A percentile compares a stretch with the other conserved stretches of the same genome.
phyloP scores from a whole-genome alignment of 2,797 vertebrate genomes.

The Intellagama lesueurii region DNA sequence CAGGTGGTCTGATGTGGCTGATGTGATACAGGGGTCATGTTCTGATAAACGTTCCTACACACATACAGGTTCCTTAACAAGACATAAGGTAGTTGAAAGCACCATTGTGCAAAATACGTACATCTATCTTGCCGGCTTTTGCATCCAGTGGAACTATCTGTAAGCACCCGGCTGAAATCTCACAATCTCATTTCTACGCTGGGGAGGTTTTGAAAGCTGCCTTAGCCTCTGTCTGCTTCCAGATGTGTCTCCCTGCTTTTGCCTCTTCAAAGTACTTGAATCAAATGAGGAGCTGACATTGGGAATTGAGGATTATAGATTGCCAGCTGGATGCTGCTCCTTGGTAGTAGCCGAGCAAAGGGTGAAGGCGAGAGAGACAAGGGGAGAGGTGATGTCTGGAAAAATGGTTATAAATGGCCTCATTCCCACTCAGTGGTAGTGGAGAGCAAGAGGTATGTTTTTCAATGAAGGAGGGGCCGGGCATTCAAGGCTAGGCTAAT shows the following conservation, averaged over 20 bases:
- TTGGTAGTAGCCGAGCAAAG: not conserved
- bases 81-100: not conserved
- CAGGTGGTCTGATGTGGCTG: no score
- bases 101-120: no score
- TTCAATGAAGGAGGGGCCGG: not conserved
- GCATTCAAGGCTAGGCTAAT: not conserved
- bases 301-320: not conserved
- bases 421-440: not conserved
- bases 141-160: not conserved
- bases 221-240: not conserved
- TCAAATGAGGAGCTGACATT: not conserved
- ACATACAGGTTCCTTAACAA: not conserved
- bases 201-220: not conserved
- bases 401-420: slow-evolving; percentile 47
- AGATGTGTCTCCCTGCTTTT: not conserved
- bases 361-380: not conserved
- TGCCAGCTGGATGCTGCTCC: not conserved
- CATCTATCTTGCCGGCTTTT: not conserved
- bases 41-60: no score
- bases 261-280: not conserved
- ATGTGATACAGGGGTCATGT: no score
- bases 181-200: not conserved
- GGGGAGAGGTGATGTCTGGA: not conserved
- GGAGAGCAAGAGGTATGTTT: not conserved
- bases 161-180: not conserved